phyloP scores from a whole-genome alignment of 2,888 invertebrate genomes.

The Apocheima hispidaria region DNA sequence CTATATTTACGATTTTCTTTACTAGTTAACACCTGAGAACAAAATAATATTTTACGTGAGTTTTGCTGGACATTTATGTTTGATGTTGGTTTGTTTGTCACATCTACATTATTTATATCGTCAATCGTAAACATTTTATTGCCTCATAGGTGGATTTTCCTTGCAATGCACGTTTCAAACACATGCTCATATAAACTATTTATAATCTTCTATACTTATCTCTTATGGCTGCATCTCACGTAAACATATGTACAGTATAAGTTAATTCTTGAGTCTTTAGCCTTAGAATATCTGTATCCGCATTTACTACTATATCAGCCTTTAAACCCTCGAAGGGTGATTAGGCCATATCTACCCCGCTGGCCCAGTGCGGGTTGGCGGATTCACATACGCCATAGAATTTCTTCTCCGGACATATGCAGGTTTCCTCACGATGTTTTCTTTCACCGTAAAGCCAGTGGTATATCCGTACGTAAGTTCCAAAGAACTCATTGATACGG shows the following conservation, averaged over 20 bases:
- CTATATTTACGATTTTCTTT: conserved; percentile 26
- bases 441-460: no score
- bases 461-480: no score
- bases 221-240: conserved; percentile 22
- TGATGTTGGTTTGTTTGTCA: conserved; percentile 65
- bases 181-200: conserved; percentile 58
- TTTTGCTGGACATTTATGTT: conserved; percentile 48
- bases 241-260: neutral
- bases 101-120: conserved; percentile 70
- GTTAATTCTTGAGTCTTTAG: neutral
- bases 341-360: no score
- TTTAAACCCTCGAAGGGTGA: no score
- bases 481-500: no score
- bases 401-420: no score
- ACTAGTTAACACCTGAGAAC: conserved; percentile 32
- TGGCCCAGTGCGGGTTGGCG: no score
- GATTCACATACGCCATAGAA: no score
- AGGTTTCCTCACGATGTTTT: no score
- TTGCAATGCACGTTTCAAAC: conserved; percentile 57
- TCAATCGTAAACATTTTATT: conserved; percentile 74
- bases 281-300: neutral
- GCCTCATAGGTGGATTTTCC: conserved; percentile 59
- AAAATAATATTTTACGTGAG: conserved; percentile 41
- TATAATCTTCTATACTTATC: conserved; percentile 48
- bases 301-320: no score